These are phyloP conservation scores for Enoplosus armatus DNA, from an alignment of 2,797 vertebrate genomes.

Conservation along the genomic window DNA sequence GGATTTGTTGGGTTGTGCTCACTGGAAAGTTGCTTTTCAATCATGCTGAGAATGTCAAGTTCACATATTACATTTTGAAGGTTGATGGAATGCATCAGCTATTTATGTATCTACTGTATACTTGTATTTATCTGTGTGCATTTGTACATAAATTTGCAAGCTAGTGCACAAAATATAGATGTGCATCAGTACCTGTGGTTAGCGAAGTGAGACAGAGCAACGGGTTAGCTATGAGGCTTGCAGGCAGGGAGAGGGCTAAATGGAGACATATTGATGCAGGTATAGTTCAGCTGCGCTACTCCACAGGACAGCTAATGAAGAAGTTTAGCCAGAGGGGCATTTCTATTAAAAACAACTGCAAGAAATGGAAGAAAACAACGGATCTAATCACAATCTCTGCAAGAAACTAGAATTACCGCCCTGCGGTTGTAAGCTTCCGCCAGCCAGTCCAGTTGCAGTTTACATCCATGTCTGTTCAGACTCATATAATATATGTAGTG, in stretches of 20 bases:
- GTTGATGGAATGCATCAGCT: neutral
- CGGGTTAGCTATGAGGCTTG: conserved; percentile 36
- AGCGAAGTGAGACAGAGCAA: conserved; percentile 30
- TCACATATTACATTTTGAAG: conserved; percentile 16
- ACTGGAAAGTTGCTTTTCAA: conserved; percentile 31
- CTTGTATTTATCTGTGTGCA: conserved; percentile 3
- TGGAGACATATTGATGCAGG: conserved; percentile 71
- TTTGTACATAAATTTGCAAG: conserved; percentile 30
- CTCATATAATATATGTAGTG: too few relatives aligned
- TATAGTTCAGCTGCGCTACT: conserved; percentile 52
- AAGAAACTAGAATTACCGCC: neutral
- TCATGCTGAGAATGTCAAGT: conserved; percentile 33
- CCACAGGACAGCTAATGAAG: conserved; percentile 70
- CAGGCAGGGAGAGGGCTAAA: conserved; percentile 53
- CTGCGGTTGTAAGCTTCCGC: too few relatives aligned
- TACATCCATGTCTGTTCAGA: too few relatives aligned
- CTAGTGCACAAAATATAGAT: conserved; percentile 18
- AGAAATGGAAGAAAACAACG: conserved; percentile 49
- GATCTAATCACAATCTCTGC: conserved; percentile 60
- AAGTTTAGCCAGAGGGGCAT: conserved; percentile 72
- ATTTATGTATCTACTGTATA: conserved; percentile 2
- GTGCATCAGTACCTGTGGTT: conserved; percentile 41
- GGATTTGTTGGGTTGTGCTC: conserved; percentile 27
- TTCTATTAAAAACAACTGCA: conserved; percentile 75
- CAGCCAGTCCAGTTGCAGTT: too few relatives aligned